These are phyloP conservation scores for Vireo altiloquus DNA, from an alignment of 2,113 vertebrate species.

Conservation along the genomic window DNA sequence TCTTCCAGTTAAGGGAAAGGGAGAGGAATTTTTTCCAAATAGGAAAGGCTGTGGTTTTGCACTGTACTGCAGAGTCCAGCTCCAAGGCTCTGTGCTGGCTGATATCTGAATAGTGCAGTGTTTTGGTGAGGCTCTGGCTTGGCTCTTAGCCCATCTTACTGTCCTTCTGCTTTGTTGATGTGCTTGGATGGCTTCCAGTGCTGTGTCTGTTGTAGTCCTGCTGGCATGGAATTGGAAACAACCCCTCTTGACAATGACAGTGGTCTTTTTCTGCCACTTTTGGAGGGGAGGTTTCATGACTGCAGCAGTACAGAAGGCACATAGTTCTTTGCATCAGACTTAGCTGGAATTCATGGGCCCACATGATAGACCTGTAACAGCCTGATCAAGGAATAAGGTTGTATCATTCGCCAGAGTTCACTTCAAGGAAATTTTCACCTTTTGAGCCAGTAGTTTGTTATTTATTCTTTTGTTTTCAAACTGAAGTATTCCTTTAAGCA, in stretches of 20 bases:
- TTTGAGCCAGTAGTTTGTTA: neutral
- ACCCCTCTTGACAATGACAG: neutral
- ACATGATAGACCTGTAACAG: fast-evolving
- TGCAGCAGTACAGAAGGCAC: neutral
- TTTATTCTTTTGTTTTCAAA: neutral
- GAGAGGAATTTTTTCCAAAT: neutral
- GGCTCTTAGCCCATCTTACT: neutral
- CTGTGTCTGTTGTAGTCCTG: neutral
- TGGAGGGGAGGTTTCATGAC: neutral
- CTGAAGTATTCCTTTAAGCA: neutral
- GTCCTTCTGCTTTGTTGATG: neutral
- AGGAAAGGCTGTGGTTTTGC: neutral
- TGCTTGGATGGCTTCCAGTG: constrained; percentile 1
- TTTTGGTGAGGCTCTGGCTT: neutral
- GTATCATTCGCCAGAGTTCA: neutral
- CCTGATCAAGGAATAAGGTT: neutral
- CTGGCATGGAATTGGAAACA: neutral
- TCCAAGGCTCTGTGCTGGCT: neutral
- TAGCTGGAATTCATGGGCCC: neutral
- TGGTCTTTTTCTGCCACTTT: neutral
- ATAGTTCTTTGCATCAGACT: neutral
- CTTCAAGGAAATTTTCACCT: neutral
- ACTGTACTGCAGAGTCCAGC: neutral
- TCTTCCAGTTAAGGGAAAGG: neutral
- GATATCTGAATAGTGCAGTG: neutral